Base-by-base conservation (phyloP, 2,113 vertebrate species). In the Emydura subglobosa region DNA sequence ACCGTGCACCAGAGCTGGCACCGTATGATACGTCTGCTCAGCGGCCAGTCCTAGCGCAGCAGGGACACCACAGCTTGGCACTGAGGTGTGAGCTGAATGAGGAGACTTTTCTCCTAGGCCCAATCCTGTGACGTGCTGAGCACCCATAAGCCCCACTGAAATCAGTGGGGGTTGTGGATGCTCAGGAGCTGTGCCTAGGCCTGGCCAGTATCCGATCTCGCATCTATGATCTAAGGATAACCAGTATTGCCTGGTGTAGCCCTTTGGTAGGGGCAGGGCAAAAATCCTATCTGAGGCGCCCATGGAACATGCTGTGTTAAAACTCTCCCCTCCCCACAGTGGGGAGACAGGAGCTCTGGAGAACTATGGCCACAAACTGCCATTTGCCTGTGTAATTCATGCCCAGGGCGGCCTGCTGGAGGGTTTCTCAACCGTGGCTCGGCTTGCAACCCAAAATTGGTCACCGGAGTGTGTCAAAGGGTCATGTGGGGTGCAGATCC, bases 101-200 rank as follows among this genome's bases (percentile, higher is more conserved):
- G 72, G 39, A 76, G 39, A 27, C 19, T 76, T 39, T 39, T 10
- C 72, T 76, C 17, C 65, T 10, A 34, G 34, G 65, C 65, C 34
- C 34, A 22, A n/a, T n/a, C 34, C 34, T n/a, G 16, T 68, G 7
- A 68, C 14, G 34, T 68, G 34, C 65, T 68, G 65, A 68, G 65
- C 17, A 5, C 34, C 34, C 7, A 39, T 16, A 21, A 8, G 34
- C 65, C 65, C 34, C 34, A 68, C 65, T 39, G 65, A 21, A 68
- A 68, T 68, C 17, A 5, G 17, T n/a, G 34, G 31, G 16, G 34
- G 34, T 22, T 68, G 34, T n/a, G 34, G 16, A 5, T 68, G 34
- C 65, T 68, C 34, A 68, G 7, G 68, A 93, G 89, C 89, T 84
- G 39, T 81, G 88, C 76, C 29, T 86, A 86, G 86, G 87, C 89